phyloP scores from a whole-genome alignment of 2,888 invertebrate species.

The Graphium colonna region DNA sequence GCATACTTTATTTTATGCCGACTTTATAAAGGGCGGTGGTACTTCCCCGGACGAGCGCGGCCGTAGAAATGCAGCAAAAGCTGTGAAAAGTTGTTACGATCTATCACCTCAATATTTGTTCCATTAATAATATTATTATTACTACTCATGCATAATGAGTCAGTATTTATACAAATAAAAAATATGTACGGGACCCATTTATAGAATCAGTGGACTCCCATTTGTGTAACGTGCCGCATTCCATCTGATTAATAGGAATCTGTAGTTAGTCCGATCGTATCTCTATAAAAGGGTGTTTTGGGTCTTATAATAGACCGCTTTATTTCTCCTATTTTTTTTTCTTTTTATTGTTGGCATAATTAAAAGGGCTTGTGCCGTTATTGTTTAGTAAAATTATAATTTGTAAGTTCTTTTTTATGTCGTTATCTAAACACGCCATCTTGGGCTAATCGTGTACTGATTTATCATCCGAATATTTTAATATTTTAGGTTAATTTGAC shows the following conservation, averaged over 20 bases:
- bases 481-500: too few relatives aligned
- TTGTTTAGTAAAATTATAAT: conserved; percentile 25
- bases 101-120: too few relatives aligned
- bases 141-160: too few relatives aligned
- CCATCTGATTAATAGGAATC: conserved; percentile 62
- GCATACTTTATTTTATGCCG: too few relatives aligned
- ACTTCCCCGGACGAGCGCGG: too few relatives aligned
- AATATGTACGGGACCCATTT: conserved; percentile 6
- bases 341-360: conserved; percentile 46
- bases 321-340: conserved; percentile 44
- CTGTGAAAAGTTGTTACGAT: too few relatives aligned
- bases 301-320: conserved; percentile 63
- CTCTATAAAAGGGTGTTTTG: conserved; percentile 68
- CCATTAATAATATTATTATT: too few relatives aligned
- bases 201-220: neutral
- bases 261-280: conserved; percentile 54
- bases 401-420: conserved; percentile 7
- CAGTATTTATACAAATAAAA: too few relatives aligned
- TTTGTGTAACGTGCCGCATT: conserved; percentile 59
- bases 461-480: neutral
- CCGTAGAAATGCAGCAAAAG: too few relatives aligned
- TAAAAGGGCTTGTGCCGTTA: conserved; percentile 42
- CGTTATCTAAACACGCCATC: conserved; percentile 12
- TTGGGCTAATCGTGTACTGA: neutral
- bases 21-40: too few relatives aligned